Base-by-base conservation (phyloP, 2,888 invertebrate genomes). In the Macropis europaea region DNA sequence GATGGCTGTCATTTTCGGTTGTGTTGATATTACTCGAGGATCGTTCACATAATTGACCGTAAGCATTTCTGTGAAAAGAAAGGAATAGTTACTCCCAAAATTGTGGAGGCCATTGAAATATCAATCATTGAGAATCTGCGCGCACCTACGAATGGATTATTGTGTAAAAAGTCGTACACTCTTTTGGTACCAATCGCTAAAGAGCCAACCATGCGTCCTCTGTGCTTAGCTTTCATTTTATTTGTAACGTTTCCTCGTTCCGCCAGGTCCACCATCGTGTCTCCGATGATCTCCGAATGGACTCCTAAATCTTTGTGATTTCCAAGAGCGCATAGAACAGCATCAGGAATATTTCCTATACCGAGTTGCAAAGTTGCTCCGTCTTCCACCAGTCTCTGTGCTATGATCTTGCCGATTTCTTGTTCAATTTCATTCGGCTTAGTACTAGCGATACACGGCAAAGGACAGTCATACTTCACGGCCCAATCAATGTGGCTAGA, bases 341-440 rank as follows among this genome's bases (percentile, higher is more conserved):
- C 92, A 81, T 94, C 93, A 0, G 94, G 94, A 77, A 94, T 93
- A 63, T 91, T 92, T 11, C 94, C 94, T 76, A 94, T 92, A 60
- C 93, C 93, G 91, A 94, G 92, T 82, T 94, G 94, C 66, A 94
- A 86, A 0, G 94, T 94, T 9, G 93, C 93, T 22, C 93, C 93
- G 86, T 94, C 92, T 40, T 91, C 92, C 1, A 94, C 91, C 19
- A 94, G 83, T 68, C 93, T 92, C 6, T 92, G 91, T 3, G 93
- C 93, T 68, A 94, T 92, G n/a, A 92, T 89, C 77, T 92, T 90
- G 2, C 93, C 94, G 53, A 94, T 93, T 76, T 90, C 89, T 26
- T 86, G 82, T 82, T 93, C 93, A n/a, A 91, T 90, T 0, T 91
- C 90, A 3, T 90, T 89, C 1, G 91, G 87, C 3, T 86, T 82